Evolutionary conservation across 2,113 vertebrate species (phyloP), one percentile per base, ranked within the genome.

Genomic region (Pangasianodon hypophthalmus): DNA sequence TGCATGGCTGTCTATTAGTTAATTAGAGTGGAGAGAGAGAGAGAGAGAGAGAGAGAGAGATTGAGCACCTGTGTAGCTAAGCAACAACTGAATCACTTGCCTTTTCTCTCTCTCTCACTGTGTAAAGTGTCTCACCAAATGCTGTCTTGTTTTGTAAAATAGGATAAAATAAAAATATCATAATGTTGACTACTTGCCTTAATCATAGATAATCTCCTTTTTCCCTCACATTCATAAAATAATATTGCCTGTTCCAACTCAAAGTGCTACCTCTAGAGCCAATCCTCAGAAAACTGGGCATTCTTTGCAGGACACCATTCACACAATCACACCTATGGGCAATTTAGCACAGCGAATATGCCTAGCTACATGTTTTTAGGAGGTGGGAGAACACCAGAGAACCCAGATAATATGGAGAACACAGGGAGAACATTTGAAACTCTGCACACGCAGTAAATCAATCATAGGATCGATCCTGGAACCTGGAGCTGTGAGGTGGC

Each of bases 61-160:
- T 88, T 21, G 71, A 93, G 91, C 80, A 88, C 87, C 87, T 92
- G 89, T 86, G 92, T 94, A 93, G 92, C 94, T 88, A 93, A 87
- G 93, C 94, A 95, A 95, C 93, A 41, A 46, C 37, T 84, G 26
- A 50, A 29, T 85, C 75, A 62, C 90, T 89, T 92, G 41, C 48
- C 58, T 85, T 90, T 79, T 85, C 90, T 87, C 32, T 84, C n/a
- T 13, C 6, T 3, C 54, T 82, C 52, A 18, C 24, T 88, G 67
- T 60, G 14, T 84, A 41, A 48, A 71, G 67, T n/a, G 37, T 16
- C 21, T 73, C 21, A 26, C 16, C 16, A 84, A 56, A 32, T 81
- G 52, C 2, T 32, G 10, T 41, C 32, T 54, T n/a, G 29, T 88
- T 14, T 88, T 71, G n/a, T 18, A 52, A 32, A 11, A 16, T 5